These are phyloP conservation scores for Rhagonycha lutea DNA, from an alignment of 2,888 invertebrate genomes.

Conservation along the genomic window DNA sequence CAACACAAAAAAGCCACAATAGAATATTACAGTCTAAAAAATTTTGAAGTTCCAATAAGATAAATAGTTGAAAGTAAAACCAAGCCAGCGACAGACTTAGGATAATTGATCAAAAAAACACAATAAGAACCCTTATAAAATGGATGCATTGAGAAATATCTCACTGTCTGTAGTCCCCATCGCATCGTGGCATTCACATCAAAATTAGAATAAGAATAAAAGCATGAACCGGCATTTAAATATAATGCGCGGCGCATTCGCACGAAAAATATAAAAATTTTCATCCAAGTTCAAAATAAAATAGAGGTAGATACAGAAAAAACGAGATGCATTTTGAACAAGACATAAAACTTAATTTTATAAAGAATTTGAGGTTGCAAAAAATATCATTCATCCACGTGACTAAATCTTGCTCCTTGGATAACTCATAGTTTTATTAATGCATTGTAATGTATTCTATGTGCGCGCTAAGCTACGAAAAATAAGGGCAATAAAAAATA, in stretches of 20 bases:
- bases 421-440: constrained; percentile 34
- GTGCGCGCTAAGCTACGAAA: constrained; percentile 37
- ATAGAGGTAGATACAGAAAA: background rate
- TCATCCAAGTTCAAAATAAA: background rate
- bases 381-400: background rate
- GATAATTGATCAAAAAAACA: constrained; percentile 3
- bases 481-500: constrained; percentile 40
- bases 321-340: no score
- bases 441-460: constrained; percentile 37
- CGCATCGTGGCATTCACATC: background rate
- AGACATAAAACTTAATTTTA: background rate
- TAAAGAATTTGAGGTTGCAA: background rate
- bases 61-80: background rate
- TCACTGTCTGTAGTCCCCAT: background rate
- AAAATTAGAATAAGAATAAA: background rate
- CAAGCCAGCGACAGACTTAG: background rate
- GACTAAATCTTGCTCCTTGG: constrained; percentile 31
- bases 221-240: background rate
- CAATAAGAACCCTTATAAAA: background rate
- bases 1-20: background rate
- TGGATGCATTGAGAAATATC: background rate
- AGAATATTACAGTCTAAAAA: background rate
- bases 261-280: background rate
- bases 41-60: background rate
- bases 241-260: background rate